phyloP scores from a whole-genome alignment of 2,888 invertebrate genomes.

The Drosophila greeni region DNA sequence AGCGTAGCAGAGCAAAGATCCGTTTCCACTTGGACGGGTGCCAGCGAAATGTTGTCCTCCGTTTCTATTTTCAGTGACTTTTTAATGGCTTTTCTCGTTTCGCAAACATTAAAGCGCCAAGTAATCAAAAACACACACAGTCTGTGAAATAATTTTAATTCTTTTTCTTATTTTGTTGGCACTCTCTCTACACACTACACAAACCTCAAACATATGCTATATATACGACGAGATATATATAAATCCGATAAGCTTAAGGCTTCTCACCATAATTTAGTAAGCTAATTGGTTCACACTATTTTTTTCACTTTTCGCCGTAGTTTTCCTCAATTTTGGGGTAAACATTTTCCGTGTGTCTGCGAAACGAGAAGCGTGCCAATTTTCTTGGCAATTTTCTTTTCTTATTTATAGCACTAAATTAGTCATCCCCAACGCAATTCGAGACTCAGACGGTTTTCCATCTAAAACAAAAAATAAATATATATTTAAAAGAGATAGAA shows the following conservation, averaged over 20 bases:
- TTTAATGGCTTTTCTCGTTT: conserved; percentile 23
- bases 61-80: conserved; percentile 49
- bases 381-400: conserved; percentile 63
- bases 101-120: conserved; percentile 14
- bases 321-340: conserved; percentile 20
- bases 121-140: conserved; percentile 23
- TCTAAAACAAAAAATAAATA: conserved; percentile 7
- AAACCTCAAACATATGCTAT: conserved; percentile 25
- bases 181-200: conserved; percentile 14
- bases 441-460: conserved; percentile 27
- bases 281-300: conserved; percentile 67
- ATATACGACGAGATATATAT: conserved; percentile 4
- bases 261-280: conserved; percentile 59
- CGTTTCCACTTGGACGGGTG: conserved; percentile 10
- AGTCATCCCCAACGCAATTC: conserved; percentile 52
- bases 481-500: conserved; percentile 27
- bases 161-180: conserved; percentile 34
- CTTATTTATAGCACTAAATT: conserved; percentile 66
- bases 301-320: conserved; percentile 21
- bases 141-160: conserved; percentile 27
- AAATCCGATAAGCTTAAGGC: conserved; percentile 44
- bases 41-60: conserved; percentile 33
- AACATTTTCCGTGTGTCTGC: conserved; percentile 20
- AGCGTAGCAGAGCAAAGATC: neutral
- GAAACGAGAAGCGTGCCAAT: conserved; percentile 67